These are phyloP conservation scores for Cryptus viduatorius DNA, from an alignment of 2,888 invertebrate species.

Conservation along the genomic window DNA sequence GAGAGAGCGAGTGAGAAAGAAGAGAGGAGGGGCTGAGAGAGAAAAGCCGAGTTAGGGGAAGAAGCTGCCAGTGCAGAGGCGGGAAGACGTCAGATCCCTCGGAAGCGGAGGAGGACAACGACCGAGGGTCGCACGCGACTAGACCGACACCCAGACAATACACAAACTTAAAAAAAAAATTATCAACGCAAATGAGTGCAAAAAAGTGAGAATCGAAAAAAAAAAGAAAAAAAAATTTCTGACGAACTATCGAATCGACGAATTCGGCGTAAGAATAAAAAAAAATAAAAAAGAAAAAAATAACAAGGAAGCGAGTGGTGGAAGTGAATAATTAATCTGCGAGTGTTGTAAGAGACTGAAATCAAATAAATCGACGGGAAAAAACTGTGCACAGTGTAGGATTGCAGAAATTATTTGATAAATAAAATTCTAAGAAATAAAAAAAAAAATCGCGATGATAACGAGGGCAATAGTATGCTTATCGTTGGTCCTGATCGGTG, in stretches of 20 bases:
- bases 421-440: background rate
- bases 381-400: slow-evolving; percentile 21
- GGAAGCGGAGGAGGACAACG: slow-evolving; percentile 69
- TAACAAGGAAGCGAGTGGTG: background rate
- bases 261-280: background rate
- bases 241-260: background rate
- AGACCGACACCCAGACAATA: slow-evolving; percentile 30
- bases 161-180: slow-evolving; percentile 2
- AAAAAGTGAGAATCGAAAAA: background rate
- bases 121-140: slow-evolving; percentile 57
- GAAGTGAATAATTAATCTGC: slow-evolving; percentile 11
- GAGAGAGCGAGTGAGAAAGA: slow-evolving; percentile 65
- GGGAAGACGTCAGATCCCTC: slow-evolving; percentile 68
- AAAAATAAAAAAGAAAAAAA: background rate
- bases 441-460: slow-evolving; percentile 74
- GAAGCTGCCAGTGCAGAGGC: slow-evolving; percentile 67
- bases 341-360: background rate
- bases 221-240: background rate
- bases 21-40: slow-evolving; percentile 59
- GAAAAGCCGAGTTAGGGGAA: slow-evolving; percentile 68
- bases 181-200: background rate
- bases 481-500: slow-evolving; percentile 80
- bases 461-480: slow-evolving; percentile 80
- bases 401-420: background rate
- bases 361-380: background rate